Base-by-base conservation (phyloP, 2,797 vertebrate species). In the Anguilla megastoma region DNA sequence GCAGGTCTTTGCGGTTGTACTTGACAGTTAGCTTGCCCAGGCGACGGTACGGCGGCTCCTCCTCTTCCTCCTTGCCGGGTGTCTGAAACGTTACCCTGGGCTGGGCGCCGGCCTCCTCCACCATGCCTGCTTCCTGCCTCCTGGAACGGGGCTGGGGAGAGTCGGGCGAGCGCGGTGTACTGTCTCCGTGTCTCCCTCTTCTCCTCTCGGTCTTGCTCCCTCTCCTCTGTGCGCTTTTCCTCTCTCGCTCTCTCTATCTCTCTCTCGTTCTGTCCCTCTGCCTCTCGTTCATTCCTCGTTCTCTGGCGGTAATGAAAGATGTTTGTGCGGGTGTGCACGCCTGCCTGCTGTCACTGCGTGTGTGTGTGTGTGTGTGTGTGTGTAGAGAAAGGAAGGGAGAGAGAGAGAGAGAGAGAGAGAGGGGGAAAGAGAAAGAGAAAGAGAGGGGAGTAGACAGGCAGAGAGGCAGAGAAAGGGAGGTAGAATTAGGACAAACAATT, bases 1-100 rank as follows among this genome's bases (percentile, higher is more conserved):
- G 98, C 69, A 99, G 96, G 89, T 99, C 97, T 89, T 98, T 97
- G 90, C 96, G 96, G 95, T 99, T 98, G 91, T 99, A 99, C 91
- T 98, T 99, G 84, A 99, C 97, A 0, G 99, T 99, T 92, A 99
- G 93, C 93, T 99, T 98, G 90, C 97, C 97, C 91, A 97, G 94
- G 93, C 97, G 98, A 91, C 96, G 97, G 87, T 97, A 96, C 0
- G 96, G 91, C 0, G 96, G 95, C 91, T 97, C 96, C 89, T 97
- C 79, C 79, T 82, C 96, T 8, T 94, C 93, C 91, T 97, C 79
- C 5, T 82, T 97, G 92, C 96, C 96, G 33, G 93, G 88, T 0
- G 94, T 93, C 94, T 97, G 96, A 92, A 98, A 98, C 94, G 97
- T 97, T 94, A 98, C 97, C 91, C 97, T 96, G 91, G 97, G 95